A percentile compares a stretch with the other conserved stretches of the same genome.
phyloP scores from a whole-genome alignment of 2,113 vertebrate species.

The Cynoglossus semilaevis region DNA sequence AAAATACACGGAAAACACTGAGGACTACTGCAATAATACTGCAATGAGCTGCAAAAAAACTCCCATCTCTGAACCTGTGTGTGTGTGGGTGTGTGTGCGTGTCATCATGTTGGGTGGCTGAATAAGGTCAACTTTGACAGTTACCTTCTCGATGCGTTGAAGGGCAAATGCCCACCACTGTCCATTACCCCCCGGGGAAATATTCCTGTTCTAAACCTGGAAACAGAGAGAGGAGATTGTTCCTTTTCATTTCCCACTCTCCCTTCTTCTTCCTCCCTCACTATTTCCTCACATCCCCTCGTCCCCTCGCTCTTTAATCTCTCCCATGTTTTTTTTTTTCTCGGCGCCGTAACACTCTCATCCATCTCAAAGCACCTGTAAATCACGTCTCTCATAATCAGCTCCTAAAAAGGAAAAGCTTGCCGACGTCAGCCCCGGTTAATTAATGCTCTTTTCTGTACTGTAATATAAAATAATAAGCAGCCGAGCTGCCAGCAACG shows the following conservation, averaged over 20 bases:
- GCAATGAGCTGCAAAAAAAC: too few species aligned
- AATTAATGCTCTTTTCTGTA: conserved; percentile 36
- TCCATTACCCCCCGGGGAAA: conserved; percentile 42
- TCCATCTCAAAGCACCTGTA: conserved; percentile 41
- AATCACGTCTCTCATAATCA: conserved; percentile 46
- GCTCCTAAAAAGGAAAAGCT: conserved; percentile 56
- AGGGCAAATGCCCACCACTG: conserved; percentile 39
- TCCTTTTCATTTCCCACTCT: conserved; percentile 30
- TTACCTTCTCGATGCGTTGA: conserved; percentile 44
- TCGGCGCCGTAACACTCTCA: conserved; percentile 9
- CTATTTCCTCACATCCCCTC: conserved; percentile 18
- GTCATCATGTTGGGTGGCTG: neutral
- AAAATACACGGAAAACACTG: too few species aligned
- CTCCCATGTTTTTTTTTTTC: neutral
- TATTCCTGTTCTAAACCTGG: conserved; percentile 42
- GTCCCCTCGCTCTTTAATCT: neutral
- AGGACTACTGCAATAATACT: too few species aligned
- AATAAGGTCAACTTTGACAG: conserved; percentile 41
- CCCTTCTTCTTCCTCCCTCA: conserved; percentile 1
- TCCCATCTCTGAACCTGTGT: too few species aligned
- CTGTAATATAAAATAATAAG: too few species aligned
- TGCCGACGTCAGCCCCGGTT: conserved; percentile 55
- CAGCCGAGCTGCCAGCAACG: too few species aligned
- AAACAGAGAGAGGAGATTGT: conserved; percentile 42
- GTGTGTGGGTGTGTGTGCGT: neutral